Base-by-base conservation (phyloP, 1,140 invertebrate genomes). In the Heterodera schachtii region DNA sequence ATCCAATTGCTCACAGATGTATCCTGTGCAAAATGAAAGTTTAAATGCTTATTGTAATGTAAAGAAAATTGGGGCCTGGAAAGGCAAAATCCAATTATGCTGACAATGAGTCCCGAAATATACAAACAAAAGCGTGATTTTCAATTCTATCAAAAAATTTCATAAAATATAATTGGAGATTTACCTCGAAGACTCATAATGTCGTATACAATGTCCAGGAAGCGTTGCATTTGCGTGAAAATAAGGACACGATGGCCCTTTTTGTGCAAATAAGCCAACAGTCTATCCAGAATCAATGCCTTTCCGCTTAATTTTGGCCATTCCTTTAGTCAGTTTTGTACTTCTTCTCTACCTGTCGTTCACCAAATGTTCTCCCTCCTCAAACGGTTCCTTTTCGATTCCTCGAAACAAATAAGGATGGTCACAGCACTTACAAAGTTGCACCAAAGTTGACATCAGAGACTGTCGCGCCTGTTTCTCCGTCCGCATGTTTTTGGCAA, bases 371-470 rank as follows among this genome's bases (percentile, higher is more conserved):
- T 91, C 91, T 11, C 91, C 91, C 49, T 90, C 80, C 69, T 86
- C 84, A 88, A 90, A 91, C 4, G 84, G 74, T 41, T 64, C 57
- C 77, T 46, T 52, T 31, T 84, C 82, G 43, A 83, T 81, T 91
- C 91, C 91, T 86, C 90, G 88, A 91, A 98, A 98, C 94, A 99
- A 97, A 91, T 98, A 98, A 3, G 97, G 97, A 93, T 99, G 97
- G 91, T 98, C 98, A 91, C 96, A 98, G 52, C 98, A 93, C 91
- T 99, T 99, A 75, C 96, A 92, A 82, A 99, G 91, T 90, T 99
- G 97, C 85, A 98, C 96, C 87, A 98, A 97, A 0, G 96, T 98
- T 90, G 98, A 98, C 96, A 98, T 98, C 21, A 98, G 92, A 7
- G 96, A 95, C 91, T 73, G 84, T 84, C 41, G 80, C 73, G 21